phyloP scores from a whole-genome alignment of 2,888 invertebrate species.

The Caenorhabditis sp. region DNA sequence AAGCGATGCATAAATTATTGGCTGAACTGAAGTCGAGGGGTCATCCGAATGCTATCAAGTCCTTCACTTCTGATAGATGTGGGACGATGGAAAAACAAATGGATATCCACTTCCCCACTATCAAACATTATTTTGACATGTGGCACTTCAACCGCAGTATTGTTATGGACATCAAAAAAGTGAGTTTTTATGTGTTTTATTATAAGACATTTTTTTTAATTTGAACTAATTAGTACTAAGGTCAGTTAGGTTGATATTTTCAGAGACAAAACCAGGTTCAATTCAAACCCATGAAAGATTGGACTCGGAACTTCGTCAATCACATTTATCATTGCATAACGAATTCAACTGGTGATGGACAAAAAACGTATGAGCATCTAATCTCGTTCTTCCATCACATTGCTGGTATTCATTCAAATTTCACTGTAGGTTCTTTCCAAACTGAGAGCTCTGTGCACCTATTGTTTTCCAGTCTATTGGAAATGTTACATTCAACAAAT shows the following conservation, averaged over 20 bases:
- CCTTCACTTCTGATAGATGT: not conserved
- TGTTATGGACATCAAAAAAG: not conserved
- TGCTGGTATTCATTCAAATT: too few species aligned
- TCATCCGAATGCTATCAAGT: not conserved
- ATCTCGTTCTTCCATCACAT: constrained; percentile 2
- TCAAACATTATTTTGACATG: not conserved
- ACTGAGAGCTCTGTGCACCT: too few species aligned
- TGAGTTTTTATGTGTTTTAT: not conserved
- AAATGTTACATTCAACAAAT: too few species aligned
- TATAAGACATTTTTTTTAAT: not conserved
- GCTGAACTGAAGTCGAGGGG: too few species aligned
- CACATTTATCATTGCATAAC: not conserved
- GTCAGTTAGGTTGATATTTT: not conserved
- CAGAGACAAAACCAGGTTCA: not conserved
- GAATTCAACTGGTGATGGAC: not conserved
- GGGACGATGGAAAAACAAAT: not conserved
- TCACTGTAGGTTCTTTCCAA: too few species aligned
- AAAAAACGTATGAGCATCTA: not conserved
- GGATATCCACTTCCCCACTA: not conserved
- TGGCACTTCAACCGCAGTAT: constrained; percentile 1
- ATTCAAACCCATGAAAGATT: not conserved
- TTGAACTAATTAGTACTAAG: too few species aligned
- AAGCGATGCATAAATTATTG: not conserved
- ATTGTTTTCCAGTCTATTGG: too few species aligned
- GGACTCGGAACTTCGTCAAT: not conserved